Evolutionary conservation across 2,113 vertebrate species (phyloP), one percentile per base, ranked within the genome.

Genomic region (Pelusios castaneus): DNA sequence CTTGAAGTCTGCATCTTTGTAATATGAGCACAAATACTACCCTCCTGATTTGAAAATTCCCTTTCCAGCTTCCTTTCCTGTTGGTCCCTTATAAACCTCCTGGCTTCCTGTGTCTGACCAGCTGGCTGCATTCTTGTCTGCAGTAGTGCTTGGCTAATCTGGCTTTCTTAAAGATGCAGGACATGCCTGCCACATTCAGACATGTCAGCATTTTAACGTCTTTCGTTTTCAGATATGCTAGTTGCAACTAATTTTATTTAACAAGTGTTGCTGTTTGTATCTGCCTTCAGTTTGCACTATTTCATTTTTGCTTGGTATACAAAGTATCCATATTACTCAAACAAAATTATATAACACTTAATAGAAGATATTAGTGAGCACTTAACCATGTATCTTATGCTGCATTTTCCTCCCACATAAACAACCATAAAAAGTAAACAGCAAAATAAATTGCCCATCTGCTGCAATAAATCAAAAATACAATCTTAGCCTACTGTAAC

Each of bases 391-490:
- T 92, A 87, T 97, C 94, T 92, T 60, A 73, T 93, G 79, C 94
- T 94, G 31, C 88, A 70, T 95, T 89, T 97, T 96, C 92, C 96
- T 96, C 95, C 94, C 90, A 95, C 92, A 92, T 96, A 96, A 95
- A 94, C 82, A 89, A 87, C 88, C 93, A 22, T 95, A 95, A 97
- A 97, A 95, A 96, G 88, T 95, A 97, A 98, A 97, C 89, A 96
- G 94, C 80, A 76, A 91, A 97, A 98, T 98, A 97, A 97, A 98
- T 97, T 96, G 96, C 87, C 84, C 94, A 89, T 95, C 93, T 96
- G 93, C 90, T 95, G 89, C 79, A 92, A 97, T 98, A 97, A 97
- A 97, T 98, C 97, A 98, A 95, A 96, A 96, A 88, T 80, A 93
- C 91, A 94, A 93, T 96, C 96, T 95, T 95, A 88, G 89, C 93